These are phyloP conservation scores for Noctua janthina DNA, from an alignment of 2,888 invertebrate genomes.

Conservation along the genomic window DNA sequence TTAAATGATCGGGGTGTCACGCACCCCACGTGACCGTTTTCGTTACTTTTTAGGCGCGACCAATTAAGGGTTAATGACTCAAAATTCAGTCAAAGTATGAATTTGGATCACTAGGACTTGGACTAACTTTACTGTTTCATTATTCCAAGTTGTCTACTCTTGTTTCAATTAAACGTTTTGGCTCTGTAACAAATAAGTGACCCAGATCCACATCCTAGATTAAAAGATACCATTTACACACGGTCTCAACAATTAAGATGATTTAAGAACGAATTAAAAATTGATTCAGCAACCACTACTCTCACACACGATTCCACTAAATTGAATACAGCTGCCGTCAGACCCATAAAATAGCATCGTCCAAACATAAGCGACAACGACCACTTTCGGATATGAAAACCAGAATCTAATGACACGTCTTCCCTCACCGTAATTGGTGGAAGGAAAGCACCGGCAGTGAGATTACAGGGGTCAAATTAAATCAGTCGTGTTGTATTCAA, in stretches of 20 bases:
- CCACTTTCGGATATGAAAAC: conserved; percentile 78
- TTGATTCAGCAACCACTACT: conserved; percentile 64
- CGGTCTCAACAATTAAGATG: background rate
- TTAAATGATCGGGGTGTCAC: no score
- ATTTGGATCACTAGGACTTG: no score
- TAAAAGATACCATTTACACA: conserved; percentile 2
- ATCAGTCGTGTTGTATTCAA: conserved; percentile 82
- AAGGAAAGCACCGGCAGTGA: conserved; percentile 70
- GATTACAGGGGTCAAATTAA: conserved; percentile 83
- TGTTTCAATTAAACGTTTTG: conserved; percentile 13
- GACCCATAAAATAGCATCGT: conserved; percentile 79
- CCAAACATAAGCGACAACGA: conserved; percentile 77
- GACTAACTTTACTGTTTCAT: background rate
- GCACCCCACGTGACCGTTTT: no score
- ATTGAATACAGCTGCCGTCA: conserved; percentile 73
- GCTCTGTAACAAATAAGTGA: background rate
- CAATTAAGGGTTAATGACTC: no score
- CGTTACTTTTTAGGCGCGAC: no score
- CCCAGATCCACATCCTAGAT: background rate
- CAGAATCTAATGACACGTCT: conserved; percentile 81
- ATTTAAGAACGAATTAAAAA: conserved; percentile 29
- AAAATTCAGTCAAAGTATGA: no score
- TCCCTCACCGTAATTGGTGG: conserved; percentile 73
- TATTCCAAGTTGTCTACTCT: background rate
- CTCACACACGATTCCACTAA: conserved; percentile 74